Evolutionary conservation across 2,113 vertebrate species (phyloP), one percentile per base, ranked within the genome.

Genomic region (Notothenia rossii): DNA sequence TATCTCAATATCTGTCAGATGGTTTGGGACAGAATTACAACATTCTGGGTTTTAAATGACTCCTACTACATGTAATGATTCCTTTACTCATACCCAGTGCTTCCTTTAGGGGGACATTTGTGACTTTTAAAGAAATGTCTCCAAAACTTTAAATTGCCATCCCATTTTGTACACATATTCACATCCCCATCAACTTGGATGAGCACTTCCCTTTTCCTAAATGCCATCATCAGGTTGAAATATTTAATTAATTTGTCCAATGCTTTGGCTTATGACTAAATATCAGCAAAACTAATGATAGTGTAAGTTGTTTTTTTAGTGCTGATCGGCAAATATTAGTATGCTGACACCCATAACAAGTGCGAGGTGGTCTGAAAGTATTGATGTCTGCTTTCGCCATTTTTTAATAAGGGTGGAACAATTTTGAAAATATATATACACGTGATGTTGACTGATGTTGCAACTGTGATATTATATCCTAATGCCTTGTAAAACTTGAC

Each of bases 401-500:
- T 63, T 45, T 7, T 12, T 60, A 73, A 20, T 58, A 6, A n/a
- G 29, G 29, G 29, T 40, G 36, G 36, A 40, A 40, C 29, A 29
- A 29, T 7, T 40, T 40, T 40, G 36, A 7, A 40, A 40, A 40
- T 7, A 40, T 40, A 40, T 40, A 7, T 36, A 36, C 36, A 5
- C 1, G 36, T 40, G 36, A 40, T 40, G 4, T 40, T 40, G 36
- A 40, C 5, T 40, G 36, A 7, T 7, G 36, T 40, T 7, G 36
- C 29, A 40, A 40, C 36, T 40, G 36, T 7, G 36, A 40, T 7
- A 40, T 74, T 33, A 0, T 64, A 69, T 79, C 80, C 77, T 83
- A 43, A 29, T 22, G 8, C 65, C 72, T 75, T 33, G 45, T 54
- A 20, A 84, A 84, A 81, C 60, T 60, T 88, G 87, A 91, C 82